Evolutionary conservation across 2,888 invertebrate genomes (phyloP), one percentile per base, ranked within the genome.

Genomic region (Serripes groenlandicus): DNA sequence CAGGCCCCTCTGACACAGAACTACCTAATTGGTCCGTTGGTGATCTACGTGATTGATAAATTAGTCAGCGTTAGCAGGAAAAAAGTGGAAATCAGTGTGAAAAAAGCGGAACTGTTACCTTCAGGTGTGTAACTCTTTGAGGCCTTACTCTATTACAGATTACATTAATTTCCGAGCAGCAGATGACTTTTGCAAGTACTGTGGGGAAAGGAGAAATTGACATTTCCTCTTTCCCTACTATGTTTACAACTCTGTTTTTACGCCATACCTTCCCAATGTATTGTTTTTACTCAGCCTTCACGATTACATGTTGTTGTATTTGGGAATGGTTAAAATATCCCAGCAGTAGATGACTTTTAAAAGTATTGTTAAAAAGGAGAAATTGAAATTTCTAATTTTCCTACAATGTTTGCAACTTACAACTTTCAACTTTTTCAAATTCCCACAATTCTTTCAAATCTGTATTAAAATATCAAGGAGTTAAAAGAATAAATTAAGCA

Each of bases 51-150:
- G 11, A 82, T 96, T 23, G 96, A 96, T 92, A 95, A 95, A 78
- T 90, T 96, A 18, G 92, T 96, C 71, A 96, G 96, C 82, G 90
- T 95, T 18, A 96, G 96, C 79, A 93, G 96, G 60, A 96, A 96
- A 90, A 96, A 96, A 89, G 94, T 96, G 26, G 95, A 96, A 92
- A 96, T 96, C 78, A 95, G 95, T 18, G 95, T 96, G 1, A 83
- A 96, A 26, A 94, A 95, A 77, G 96, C 96, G 0, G 95, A 95
- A 81, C 94, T 96, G 42, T 92, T 96, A 60, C 96, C 96, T 5
- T 96, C 96, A 86, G 95, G 96, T 96, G 92, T 95, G 35, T 2
- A 49, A n/a, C n/a, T n/a, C n/a, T n/a, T n/a, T n/a, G n/a, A n/a
- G n/a, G n/a, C n/a, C n/a, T n/a, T n/a, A n/a, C n/a, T n/a, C n/a